phyloP scores from a whole-genome alignment of 2,113 vertebrate species.

The Planiliza haematocheilus region DNA sequence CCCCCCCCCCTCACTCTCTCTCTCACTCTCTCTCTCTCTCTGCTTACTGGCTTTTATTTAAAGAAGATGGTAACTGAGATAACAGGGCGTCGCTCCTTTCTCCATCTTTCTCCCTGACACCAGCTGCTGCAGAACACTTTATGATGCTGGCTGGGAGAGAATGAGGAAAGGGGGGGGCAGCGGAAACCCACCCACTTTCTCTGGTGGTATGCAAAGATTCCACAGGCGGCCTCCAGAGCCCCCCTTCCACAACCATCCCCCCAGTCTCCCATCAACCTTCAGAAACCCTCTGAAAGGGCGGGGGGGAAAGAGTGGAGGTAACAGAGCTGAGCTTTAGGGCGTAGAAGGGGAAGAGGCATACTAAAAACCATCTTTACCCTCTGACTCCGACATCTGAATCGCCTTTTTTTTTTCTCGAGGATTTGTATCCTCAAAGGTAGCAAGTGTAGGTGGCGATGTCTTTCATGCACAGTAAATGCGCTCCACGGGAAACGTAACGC shows the following conservation, averaged over 20 bases:
- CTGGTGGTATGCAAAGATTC: slow-evolving; percentile 72
- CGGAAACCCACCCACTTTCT: slow-evolving; percentile 68
- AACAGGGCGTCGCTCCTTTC: slow-evolving; percentile 45
- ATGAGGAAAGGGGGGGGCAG: background rate
- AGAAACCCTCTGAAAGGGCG: slow-evolving; percentile 39
- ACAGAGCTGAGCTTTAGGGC: slow-evolving; percentile 38
- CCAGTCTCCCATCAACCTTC: slow-evolving; percentile 57
- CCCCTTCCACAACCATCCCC: slow-evolving; percentile 57
- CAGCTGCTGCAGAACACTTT: slow-evolving; percentile 71
- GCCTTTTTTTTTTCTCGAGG: slow-evolving; percentile 12
- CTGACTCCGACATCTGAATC: slow-evolving; percentile 17
- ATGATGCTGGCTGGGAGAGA: slow-evolving; percentile 60
- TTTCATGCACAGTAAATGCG: slow-evolving; percentile 36
- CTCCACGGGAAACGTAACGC: slow-evolving; percentile 32
- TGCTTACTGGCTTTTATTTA: slow-evolving; percentile 70
- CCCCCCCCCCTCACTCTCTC: background rate
- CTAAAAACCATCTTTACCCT: slow-evolving; percentile 42
- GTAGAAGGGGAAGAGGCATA: slow-evolving; percentile 31
- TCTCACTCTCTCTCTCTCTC: slow-evolving; percentile 1
- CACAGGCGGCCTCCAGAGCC: slow-evolving; percentile 67
- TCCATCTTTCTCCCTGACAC: slow-evolving; percentile 57
- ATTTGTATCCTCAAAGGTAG: slow-evolving; percentile 41
- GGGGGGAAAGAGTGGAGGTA: slow-evolving; percentile 21
- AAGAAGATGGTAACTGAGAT: slow-evolving; percentile 70
- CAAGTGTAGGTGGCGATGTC: slow-evolving; percentile 32